Conservation (phyloP, 2,113 vertebrate species). For the Vulpes ferrilata region DNA sequence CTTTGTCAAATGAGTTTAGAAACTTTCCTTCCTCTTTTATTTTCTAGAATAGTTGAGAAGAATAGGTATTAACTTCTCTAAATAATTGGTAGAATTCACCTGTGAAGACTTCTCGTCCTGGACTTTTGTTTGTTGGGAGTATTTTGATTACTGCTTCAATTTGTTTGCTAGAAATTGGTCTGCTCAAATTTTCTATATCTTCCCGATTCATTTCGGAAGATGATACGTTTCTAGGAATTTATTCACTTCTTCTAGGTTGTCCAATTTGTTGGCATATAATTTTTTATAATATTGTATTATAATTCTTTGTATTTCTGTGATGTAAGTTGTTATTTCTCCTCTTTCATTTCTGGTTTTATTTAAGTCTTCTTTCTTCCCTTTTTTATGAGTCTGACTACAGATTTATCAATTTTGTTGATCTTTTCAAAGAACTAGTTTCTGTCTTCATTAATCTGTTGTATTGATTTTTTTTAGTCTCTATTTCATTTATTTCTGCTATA, state of each 20-base stretch:
- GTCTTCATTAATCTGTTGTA: background rate
- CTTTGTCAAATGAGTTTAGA: background rate
- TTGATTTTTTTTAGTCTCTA: background rate
- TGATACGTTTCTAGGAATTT: background rate
- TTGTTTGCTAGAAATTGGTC: background rate
- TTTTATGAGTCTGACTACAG: background rate
- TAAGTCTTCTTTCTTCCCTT: background rate
- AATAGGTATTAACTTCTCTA: background rate
- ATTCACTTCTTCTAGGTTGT: background rate
- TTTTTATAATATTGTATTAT: background rate
- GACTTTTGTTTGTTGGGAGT: background rate
- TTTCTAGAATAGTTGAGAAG: background rate
- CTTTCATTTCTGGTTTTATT: background rate
- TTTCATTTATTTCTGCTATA: background rate
- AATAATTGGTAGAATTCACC: background rate
- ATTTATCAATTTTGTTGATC: background rate
- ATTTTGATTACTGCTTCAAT: background rate
- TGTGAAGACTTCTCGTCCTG: background rate
- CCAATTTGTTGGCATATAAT: background rate
- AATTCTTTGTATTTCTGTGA: background rate
- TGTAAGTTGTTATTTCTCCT: background rate
- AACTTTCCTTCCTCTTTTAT: background rate
- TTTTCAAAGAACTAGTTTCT: background rate
- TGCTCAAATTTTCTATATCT: background rate
- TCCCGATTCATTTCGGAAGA: background rate